Evolutionary conservation across 2,797 vertebrate genomes (phyloP), one percentile per base, ranked within the genome.

Genomic region (Phyllotis vaccarum): DNA sequence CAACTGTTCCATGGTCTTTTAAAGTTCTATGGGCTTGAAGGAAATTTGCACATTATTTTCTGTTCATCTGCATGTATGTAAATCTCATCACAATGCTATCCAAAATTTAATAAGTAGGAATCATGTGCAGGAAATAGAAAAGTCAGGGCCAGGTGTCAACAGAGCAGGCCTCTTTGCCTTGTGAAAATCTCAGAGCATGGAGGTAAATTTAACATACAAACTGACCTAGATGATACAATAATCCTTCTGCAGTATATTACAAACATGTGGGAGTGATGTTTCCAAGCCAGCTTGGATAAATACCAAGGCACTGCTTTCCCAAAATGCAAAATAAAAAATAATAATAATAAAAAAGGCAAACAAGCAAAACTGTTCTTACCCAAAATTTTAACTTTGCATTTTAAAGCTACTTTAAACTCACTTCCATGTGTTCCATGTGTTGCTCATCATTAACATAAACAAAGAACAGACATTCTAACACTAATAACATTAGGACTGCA

Each of bases 321-420:
- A 27, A 78, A 89, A 89, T 17, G 34, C 19, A 37, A n/a, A n/a
- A 3, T 34, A 75, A 34, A 88, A 16, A 60, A 60, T 49, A 49
- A 49, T 49, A 49, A 49, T 49, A 49, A 49, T 49, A 49, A 46
- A 88, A 43, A 34, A 75, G 75, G 29, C 37, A 22, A 75, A 37
- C 31, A 43, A 80, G 16, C 40, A 94, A 94, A 58, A 11, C 7
- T 66, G 40, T 27, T 96, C 27, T 46, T 82, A 82, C 52, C 37
- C 66, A 72, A 49, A 58, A 22, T 60, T 72, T 72, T 60, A 82
- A 96, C 68, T 79, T 89, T 91, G 19, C n/a, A 86, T 89, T 90
- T 94, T 90, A 86, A 93, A 96, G n/a, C 34, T 81, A 43, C 78
- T 96, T 96, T 86, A 86, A 95, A 92, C 83, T 90, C 54, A 90